A percentile compares a stretch with the other conserved stretches of the same genome.
These are phyloP conservation scores for Geopemphigus sp. DNA, from an alignment of 1,140 invertebrate species.

Conservation along the genomic window DNA sequence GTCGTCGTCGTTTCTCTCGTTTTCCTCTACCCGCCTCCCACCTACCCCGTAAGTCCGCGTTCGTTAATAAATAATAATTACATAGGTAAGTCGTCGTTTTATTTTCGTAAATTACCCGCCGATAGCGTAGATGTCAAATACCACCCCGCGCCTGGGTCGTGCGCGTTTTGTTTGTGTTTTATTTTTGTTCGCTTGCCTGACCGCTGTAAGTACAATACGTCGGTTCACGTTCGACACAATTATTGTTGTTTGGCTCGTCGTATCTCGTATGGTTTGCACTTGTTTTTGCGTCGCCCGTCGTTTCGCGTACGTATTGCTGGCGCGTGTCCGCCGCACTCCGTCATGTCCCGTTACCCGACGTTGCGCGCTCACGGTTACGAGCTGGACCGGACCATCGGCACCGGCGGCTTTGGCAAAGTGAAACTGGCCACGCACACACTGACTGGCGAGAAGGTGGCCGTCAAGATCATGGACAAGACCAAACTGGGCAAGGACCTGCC, in stretches of 20 bases:
- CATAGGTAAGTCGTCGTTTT: slow-evolving; percentile 38
- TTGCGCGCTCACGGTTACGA: slow-evolving; percentile 59
- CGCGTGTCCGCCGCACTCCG: no score
- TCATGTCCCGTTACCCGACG: slow-evolving; percentile 40
- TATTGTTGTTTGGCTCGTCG: neutral
- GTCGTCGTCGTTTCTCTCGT: no score
- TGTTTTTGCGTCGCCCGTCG: neutral
- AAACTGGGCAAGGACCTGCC: slow-evolving; percentile 73
- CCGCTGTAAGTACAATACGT: neutral
- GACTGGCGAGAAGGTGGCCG: slow-evolving; percentile 79
- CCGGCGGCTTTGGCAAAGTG: slow-evolving; percentile 79
- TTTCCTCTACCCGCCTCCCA: no score
- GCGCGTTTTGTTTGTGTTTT: neutral
- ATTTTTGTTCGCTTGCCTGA: slow-evolving; percentile 27
- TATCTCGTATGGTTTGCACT: neutral
- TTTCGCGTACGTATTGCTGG: no score
- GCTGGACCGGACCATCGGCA: slow-evolving; percentile 72
- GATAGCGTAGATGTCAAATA: no score
- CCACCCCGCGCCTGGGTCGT: no score
- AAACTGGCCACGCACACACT: slow-evolving; percentile 73
- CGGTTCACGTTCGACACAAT: neutral
- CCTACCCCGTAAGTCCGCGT: neutral
- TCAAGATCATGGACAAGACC: slow-evolving; percentile 82
- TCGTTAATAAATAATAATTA: neutral
- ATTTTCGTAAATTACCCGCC: neutral